Evolutionary conservation across 1,140 invertebrate genomes (phyloP).

Genomic region (Hycleus phaleratus): DNA sequence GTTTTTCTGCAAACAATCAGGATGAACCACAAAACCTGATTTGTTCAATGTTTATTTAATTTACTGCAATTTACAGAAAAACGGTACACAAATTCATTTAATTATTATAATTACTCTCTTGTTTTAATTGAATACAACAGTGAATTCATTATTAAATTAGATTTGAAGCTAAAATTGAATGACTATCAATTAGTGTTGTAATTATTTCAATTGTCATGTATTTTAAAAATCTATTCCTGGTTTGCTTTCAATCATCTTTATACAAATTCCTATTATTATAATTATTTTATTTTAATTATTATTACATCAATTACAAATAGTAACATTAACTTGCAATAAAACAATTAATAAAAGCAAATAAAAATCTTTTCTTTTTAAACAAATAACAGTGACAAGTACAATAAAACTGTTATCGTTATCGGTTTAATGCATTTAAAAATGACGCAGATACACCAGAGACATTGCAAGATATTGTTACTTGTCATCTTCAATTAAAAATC

Average conservation of each 20-base stretch:
- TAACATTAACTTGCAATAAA: conserved; percentile 35
- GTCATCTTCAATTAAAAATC: not conserved
- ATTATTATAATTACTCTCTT: not conserved
- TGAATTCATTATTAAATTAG: too few relatives aligned
- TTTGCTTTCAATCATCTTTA: too few relatives aligned
- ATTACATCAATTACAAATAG: conserved; percentile 3
- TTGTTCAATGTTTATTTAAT: not conserved
- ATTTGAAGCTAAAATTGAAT: too few relatives aligned
- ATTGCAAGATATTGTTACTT: conserved; percentile 25
- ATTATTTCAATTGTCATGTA: too few relatives aligned
- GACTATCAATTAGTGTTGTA: too few relatives aligned
- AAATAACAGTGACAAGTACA: conserved; percentile 30
- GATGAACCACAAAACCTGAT: conserved; percentile 7
- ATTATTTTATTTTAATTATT: too few relatives aligned
- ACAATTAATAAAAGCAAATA: conserved; percentile 12
- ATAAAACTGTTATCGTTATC: too few relatives aligned
- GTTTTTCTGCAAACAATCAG: not conserved
- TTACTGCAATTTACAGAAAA: not conserved
- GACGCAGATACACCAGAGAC: conserved; percentile 18
- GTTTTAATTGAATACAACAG: not conserved
- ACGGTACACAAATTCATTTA: not conserved
- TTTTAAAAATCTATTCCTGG: too few relatives aligned
- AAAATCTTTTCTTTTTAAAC: conserved; percentile 10
- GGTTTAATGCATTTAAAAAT: too few relatives aligned
- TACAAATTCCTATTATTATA: too few relatives aligned